A percentile compares a stretch with the other conserved stretches of the same genome.
phyloP scores from a whole-genome alignment of 2,797 vertebrate species.

The Picus viridis region DNA sequence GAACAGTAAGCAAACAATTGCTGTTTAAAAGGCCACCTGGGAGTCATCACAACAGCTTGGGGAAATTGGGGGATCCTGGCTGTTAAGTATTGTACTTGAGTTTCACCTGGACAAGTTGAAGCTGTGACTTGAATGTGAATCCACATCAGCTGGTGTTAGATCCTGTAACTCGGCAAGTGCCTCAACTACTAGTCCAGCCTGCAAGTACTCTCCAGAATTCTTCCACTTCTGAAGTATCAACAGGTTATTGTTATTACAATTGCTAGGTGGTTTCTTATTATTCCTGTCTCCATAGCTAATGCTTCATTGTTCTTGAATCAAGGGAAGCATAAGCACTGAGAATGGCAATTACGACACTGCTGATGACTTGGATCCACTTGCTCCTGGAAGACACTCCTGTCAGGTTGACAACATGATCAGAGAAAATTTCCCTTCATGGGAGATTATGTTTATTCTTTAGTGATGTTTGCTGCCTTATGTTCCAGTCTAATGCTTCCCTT shows the following conservation, averaged over 20 bases:
- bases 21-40: background rate
- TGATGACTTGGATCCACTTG: background rate
- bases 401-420: constrained; percentile 7
- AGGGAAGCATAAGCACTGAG: background rate
- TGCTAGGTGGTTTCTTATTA: background rate
- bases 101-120: background rate
- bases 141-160: background rate
- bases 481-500: constrained; percentile 17
- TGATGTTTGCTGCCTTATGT: constrained; percentile 29
- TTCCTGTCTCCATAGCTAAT: background rate
- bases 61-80: background rate
- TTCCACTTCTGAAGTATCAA: background rate
- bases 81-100: background rate
- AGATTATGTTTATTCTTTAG: constrained; percentile 44
- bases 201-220: background rate
- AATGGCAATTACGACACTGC: background rate
- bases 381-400: constrained; percentile 9
- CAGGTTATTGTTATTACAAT: background rate
- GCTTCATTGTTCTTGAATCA: background rate
- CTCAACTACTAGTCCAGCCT: background rate
- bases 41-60: background rate
- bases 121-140: background rate
- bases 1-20: background rate
- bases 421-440: background rate
- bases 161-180: background rate